Base-by-base conservation (phyloP, 1,140 invertebrate genomes). In the Apis laboriosa region DNA sequence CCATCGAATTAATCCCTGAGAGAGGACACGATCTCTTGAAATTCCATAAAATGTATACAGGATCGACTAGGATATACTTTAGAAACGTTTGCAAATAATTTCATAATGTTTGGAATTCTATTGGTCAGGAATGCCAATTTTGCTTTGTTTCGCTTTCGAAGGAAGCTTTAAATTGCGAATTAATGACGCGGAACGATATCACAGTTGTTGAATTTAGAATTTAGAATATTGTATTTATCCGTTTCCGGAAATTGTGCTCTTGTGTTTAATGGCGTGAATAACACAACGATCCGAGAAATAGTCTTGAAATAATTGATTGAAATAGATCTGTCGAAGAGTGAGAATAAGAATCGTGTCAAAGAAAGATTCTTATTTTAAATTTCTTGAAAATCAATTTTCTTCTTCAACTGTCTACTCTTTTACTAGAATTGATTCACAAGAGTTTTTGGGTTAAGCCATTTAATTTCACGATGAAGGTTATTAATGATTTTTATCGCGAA, bases 31-130 rank as follows among this genome's bases (percentile, higher is more conserved):
- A 24, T 34, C 9, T 13, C 19, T 21, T 28, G 28, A 15, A 73
- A 72, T 72, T 72, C 34, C 55, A 19, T 13, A 19, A 17, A 12
- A 19, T 13, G 15, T 8, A 72, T 21, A 8, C 17, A 51, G 28
- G 58, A 43, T 43, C 34, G 34, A 43, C 4, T 24, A 55, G 24
- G 28, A 21, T 21, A 9, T 55, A 17, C 60, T 60, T 51, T 43
- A 21, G 15, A 11, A 9, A 28, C 5, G 55, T 43, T 58, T 68
- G 21, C 34, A 11, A 51, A 28, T 58, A 58, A 73, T 58, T 73
- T 73, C 24, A 19, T 60, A 80, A 84, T 64, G 15, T n/a, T 55
- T 28, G 17, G 55, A 76, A 84, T 55, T 61, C 55, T n/a, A 19
- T 24, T 13, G 67, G 34, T 43, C 34, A 43, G 34, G 34, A 43